phyloP scores from a whole-genome alignment of 2,113 vertebrate species.

The Poeciliopsis turrubarensis region DNA sequence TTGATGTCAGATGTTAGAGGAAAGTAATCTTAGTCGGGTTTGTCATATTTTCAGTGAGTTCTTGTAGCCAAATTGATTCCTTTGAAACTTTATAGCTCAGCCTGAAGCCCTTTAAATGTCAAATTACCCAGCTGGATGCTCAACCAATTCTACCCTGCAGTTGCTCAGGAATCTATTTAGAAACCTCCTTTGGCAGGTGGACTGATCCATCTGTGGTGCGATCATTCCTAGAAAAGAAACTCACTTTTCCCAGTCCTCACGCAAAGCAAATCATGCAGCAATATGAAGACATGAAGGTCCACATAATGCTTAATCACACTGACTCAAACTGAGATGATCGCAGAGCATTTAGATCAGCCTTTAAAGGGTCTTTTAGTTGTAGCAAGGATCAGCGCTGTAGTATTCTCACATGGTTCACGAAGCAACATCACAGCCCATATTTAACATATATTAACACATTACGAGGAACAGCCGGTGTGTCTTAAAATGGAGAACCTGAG shows the following conservation, averaged over 20 bases:
- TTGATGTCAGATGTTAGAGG: not conserved
- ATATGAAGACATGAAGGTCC: slow-evolving; percentile 5
- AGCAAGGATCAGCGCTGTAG: not conserved
- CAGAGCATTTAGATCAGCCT: not conserved
- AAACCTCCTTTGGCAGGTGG: slow-evolving; percentile 47
- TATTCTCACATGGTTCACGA: not conserved
- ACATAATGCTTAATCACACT: not conserved
- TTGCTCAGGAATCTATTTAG: slow-evolving; percentile 25
- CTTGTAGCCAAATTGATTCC: not conserved
- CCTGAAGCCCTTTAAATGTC: slow-evolving; percentile 9
- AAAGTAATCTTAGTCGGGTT: not conserved
- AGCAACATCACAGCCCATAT: not conserved
- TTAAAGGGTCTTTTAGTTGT: not conserved
- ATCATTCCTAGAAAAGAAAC: slow-evolving; percentile 42
- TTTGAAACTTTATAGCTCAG: not conserved
- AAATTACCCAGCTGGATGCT: slow-evolving; percentile 44
- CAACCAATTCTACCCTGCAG: slow-evolving; percentile 16
- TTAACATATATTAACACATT: slow-evolving; percentile 12
- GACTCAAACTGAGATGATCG: not conserved
- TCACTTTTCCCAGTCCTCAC: slow-evolving; percentile 15
- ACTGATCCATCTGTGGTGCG: slow-evolving; percentile 55
- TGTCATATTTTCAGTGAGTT: not conserved
- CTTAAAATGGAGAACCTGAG: not conserved
- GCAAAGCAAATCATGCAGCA: slow-evolving; percentile 30
- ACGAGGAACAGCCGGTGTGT: slow-evolving; percentile 5